phyloP scores from a whole-genome alignment of 2,888 invertebrate species.

The Neoitamus cyanurus region DNA sequence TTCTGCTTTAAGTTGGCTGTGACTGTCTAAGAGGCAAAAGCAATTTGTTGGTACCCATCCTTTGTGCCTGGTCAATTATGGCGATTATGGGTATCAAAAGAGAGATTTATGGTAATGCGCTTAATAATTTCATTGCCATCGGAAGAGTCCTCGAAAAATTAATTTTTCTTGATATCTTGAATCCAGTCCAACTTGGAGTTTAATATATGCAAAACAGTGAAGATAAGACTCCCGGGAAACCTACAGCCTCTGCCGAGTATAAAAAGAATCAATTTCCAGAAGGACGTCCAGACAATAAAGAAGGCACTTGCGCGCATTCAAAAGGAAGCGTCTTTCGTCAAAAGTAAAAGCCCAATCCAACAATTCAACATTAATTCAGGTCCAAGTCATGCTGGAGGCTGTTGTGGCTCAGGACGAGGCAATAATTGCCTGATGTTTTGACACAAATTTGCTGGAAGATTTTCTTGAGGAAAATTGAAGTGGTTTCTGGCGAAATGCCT shows the following conservation, averaged over 20 bases:
- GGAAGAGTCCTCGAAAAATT: neutral
- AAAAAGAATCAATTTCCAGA: neutral
- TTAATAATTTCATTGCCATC: neutral
- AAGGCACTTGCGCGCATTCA: neutral
- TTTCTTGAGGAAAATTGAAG: neutral
- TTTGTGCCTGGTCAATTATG: neutral
- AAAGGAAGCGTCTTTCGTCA: neutral
- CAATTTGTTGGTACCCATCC: neutral
- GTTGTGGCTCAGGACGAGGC: neutral
- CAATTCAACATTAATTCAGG: neutral
- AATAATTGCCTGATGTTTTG: conserved; percentile 8
- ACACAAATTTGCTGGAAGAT: neutral
- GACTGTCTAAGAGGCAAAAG: neutral
- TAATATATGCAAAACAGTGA: neutral
- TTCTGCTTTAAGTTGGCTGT: neutral
- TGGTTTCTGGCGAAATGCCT: conserved; percentile 11
- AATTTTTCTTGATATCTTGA: neutral
- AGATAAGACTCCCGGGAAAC: neutral
- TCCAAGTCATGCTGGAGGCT: neutral
- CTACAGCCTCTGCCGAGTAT: neutral
- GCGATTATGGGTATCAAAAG: neutral
- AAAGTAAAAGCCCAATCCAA: neutral
- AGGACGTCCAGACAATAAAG: neutral
- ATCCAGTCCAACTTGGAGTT: neutral
- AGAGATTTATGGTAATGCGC: neutral